These are phyloP conservation scores for Protophormia terraenovae DNA, from an alignment of 2,888 invertebrate genomes.

Conservation along the genomic window DNA sequence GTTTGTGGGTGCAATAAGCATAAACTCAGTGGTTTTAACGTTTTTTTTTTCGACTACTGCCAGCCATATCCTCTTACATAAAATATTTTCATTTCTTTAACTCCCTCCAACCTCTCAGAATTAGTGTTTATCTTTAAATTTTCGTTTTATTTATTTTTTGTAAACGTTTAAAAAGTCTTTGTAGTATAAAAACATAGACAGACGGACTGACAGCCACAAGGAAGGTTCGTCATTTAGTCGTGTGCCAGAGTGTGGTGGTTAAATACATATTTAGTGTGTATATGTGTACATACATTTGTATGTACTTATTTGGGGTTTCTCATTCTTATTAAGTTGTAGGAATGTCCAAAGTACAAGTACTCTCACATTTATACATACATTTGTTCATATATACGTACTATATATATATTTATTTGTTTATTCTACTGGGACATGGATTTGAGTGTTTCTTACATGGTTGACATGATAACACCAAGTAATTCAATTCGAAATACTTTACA, in stretches of 20 bases:
- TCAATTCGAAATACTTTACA: slow-evolving; percentile 79
- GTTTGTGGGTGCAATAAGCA: slow-evolving; percentile 79
- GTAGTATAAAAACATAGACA: background rate
- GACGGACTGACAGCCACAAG: background rate
- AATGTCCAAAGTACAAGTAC: background rate
- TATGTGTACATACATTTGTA: background rate
- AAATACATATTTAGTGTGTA: background rate
- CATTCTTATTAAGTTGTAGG: slow-evolving; percentile 26
- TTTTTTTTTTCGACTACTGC: background rate
- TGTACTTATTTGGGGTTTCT: background rate
- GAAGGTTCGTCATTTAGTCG: background rate
- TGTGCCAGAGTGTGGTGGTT: background rate
- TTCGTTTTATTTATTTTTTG: slow-evolving; percentile 9
- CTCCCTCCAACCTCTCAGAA: slow-evolving; percentile 7
- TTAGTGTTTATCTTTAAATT: slow-evolving; percentile 16
- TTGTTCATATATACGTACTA: no score
- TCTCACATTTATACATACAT: background rate
- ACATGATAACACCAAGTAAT: slow-evolving; percentile 79
- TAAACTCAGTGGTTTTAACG: slow-evolving; percentile 70
- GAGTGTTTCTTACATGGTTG: slow-evolving; percentile 77
- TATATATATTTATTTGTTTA: no score
- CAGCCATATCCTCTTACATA: background rate
- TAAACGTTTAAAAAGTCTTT: slow-evolving; percentile 31
- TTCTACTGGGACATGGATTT: slow-evolving; percentile 67
- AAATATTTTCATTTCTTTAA: background rate